Percentiles rank a stretch among this genome's conserved stretches.
These are phyloP conservation scores for Sycophaga agraensis DNA, from an alignment of 1,140 invertebrate species.

Conservation along the genomic window DNA sequence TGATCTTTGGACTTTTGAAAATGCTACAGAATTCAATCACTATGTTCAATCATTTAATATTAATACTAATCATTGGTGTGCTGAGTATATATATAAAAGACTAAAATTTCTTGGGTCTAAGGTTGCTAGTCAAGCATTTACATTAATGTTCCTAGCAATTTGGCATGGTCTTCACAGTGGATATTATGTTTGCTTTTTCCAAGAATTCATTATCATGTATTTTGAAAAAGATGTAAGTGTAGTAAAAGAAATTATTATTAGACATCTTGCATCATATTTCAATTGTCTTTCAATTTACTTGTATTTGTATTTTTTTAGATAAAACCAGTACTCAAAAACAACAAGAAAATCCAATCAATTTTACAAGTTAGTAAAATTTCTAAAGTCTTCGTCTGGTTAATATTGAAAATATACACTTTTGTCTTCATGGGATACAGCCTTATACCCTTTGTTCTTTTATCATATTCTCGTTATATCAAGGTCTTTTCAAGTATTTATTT, in stretches of 20 bases:
- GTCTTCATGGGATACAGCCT: constrained; percentile 86
- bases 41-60: constrained; percentile 89
- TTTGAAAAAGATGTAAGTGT: constrained; percentile 82
- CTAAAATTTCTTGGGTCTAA: constrained; percentile 86
- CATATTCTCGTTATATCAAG: constrained; percentile 65
- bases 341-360: constrained; percentile 49
- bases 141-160: constrained; percentile 82
- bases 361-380: constrained; percentile 51
- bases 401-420: constrained; percentile 75
- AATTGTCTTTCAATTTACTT: not conserved
- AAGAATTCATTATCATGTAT: constrained; percentile 87
- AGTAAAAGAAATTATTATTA: not conserved
- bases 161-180: constrained; percentile 93
- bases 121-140: constrained; percentile 77
- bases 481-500: constrained; percentile 67
- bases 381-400: constrained; percentile 55
- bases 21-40: constrained; percentile 76
- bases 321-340: constrained; percentile 39
- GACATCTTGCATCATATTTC: not conserved
- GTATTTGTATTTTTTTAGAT: constrained; percentile 43
- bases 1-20: constrained; percentile 74
- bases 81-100: constrained; percentile 89
- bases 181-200: constrained; percentile 89
- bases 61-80: constrained; percentile 91
- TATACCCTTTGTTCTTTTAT: constrained; percentile 76